These are phyloP conservation scores for Hirudo medicinalis DNA, from an alignment of 1,140 invertebrate genomes.

Conservation along the genomic window DNA sequence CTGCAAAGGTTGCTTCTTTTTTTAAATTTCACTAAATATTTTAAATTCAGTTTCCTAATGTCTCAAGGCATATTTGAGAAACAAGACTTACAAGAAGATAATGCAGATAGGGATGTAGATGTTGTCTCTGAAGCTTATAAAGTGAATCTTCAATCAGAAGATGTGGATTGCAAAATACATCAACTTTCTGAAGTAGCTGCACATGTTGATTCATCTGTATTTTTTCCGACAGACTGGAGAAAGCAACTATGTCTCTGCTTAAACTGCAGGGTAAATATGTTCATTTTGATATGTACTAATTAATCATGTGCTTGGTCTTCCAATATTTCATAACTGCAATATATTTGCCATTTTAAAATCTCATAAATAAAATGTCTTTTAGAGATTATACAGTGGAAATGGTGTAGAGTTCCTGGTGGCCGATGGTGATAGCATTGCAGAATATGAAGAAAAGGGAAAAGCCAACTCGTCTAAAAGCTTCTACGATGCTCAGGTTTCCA, in stretches of 20 bases:
- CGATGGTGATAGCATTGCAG: constrained; percentile 64
- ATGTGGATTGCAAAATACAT: not conserved
- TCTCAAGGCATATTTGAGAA: not conserved
- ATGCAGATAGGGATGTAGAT: not conserved
- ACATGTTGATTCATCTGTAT: constrained; percentile 40
- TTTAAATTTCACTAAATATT: not conserved
- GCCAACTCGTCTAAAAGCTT: constrained; percentile 34
- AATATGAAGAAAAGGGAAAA: constrained; percentile 62
- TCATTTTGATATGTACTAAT: not conserved
- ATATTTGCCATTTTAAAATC: not conserved
- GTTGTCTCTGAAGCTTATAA: not conserved
- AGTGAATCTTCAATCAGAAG: not conserved
- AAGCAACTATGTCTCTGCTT: constrained; percentile 54
- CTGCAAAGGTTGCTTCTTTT: constrained; percentile 22
- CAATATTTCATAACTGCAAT: not conserved
- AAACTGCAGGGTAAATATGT: constrained; percentile 38
- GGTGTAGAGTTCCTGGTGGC: constrained; percentile 56
- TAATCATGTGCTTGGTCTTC: not conserved
- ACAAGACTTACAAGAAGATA: not conserved
- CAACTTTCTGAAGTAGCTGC: constrained; percentile 25
- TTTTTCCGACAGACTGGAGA: constrained; percentile 61
- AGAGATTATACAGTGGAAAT: constrained; percentile 33
- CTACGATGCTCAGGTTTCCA: constrained; percentile 62
- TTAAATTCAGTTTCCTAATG: not conserved
- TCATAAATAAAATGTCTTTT: constrained; percentile 11